Conservation (phyloP, 2,888 invertebrate genomes). For the Acleris holmiana region DNA sequence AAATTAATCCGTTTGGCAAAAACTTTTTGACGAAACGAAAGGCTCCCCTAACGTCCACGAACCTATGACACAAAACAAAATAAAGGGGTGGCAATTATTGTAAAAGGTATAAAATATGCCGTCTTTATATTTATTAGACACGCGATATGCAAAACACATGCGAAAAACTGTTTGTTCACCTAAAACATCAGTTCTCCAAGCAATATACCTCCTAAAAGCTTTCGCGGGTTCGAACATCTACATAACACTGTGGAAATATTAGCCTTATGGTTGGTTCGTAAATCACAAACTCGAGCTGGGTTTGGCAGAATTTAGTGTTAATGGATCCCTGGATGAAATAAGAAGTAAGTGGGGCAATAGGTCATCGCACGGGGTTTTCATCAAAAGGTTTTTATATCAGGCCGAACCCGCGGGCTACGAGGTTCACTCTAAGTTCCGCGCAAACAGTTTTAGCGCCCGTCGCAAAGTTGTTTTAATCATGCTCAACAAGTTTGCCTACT, state of each 20-base stretch:
- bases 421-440: conserved; percentile 5
- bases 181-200: conserved; percentile 8
- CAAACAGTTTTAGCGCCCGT: conserved; percentile 25
- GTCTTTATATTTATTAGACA: background rate
- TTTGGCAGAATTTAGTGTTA: conserved; percentile 27
- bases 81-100: background rate
- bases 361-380: conserved; percentile 18
- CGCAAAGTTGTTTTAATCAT: conserved; percentile 30
- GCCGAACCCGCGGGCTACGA: background rate
- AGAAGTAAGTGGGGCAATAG: conserved; percentile 29
- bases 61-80: background rate
- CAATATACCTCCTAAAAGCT: conserved; percentile 9
- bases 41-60: too few relatives aligned
- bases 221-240: background rate
- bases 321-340: conserved; percentile 12
- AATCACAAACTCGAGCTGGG: conserved; percentile 21
- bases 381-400: conserved; percentile 6
- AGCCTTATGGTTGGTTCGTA: conserved; percentile 13
- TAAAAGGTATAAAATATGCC: background rate
- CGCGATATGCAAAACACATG: conserved; percentile 16
- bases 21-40: too few relatives aligned
- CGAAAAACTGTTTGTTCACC: conserved; percentile 14
- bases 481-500: conserved; percentile 34
- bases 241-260: conserved; percentile 1
- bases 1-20: too few relatives aligned